Evolutionary conservation across 1,140 invertebrate genomes (phyloP), one percentile per base, ranked within the genome.

Genomic region (Caenorhabditis brenneri): DNA sequence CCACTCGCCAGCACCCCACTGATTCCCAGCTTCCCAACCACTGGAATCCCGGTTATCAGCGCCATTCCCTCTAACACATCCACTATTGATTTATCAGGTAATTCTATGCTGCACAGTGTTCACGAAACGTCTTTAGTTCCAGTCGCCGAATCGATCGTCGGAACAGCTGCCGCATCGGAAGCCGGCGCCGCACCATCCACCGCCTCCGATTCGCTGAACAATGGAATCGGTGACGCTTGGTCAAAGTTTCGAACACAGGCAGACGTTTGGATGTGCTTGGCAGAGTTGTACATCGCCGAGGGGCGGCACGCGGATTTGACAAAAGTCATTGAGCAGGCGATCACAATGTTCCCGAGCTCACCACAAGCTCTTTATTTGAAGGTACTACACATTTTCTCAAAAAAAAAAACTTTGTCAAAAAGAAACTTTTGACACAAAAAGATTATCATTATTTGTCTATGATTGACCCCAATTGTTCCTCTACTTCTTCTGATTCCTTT

Each of bases 291-390:
- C 48, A 53, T 90, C n/a, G 88, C 88, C 36, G 69, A 83, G 19
- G 85, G 88, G n/a, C 83, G 86, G 16, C 79, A 87, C 27, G 31
- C 79, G 9, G 89, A 90, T 36, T 80, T 90, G 0, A 88, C 88
- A 24, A 60, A 83, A 31, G 91, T 90, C 60, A 88, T 90, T 16
- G 90, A 90, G 74, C 89, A 91, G 84, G 89, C 89, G 4, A 88
- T 87, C 39, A 79, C 58, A 24, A 60, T 88, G 48, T 90, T 90
- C 55, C 90, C 90, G 19, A 85, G 88, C 48, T 90, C 90, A 12
- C 84, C 89, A 60, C 90, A 91, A 48, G 90, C 88, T 24, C 80
- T 91, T 65, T 91, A 90, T 80, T 81, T 91, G 22, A 91, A 90
- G 86, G 88, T 87, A 19, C n/a, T n/a, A n/a, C n/a, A n/a, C 1